Conservation (phyloP, 2,888 invertebrate genomes). For the Ormyrus rosae region DNA sequence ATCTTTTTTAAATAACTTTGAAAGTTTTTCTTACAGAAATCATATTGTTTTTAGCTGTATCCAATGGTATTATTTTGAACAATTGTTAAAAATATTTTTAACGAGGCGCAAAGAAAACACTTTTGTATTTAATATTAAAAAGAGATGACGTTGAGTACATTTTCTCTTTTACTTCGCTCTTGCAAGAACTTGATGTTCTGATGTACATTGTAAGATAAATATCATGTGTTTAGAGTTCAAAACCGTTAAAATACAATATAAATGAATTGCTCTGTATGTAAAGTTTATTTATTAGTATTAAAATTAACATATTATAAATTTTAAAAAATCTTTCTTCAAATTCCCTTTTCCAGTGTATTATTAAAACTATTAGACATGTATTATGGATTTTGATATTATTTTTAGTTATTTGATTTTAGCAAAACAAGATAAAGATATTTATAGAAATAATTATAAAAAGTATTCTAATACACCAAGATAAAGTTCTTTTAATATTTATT, state of each 20-base stretch:
- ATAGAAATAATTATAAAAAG: no score
- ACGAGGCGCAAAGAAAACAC: slow-evolving; percentile 8
- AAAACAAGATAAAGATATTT: not conserved
- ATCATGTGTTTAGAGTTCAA: slow-evolving; percentile 26
- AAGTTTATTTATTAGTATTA: not conserved
- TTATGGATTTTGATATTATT: not conserved
- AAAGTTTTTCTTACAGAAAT: not conserved
- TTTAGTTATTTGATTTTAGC: slow-evolving; percentile 15
- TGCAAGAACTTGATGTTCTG: slow-evolving; percentile 1
- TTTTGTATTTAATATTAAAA: slow-evolving; percentile 38
- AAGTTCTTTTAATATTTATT: no score
- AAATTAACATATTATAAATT: not conserved
- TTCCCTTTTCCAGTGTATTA: slow-evolving; percentile 11
- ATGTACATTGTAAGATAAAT: slow-evolving; percentile 49
- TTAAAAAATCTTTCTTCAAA: not conserved
- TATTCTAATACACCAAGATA: not conserved
- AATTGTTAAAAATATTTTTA: slow-evolving; percentile 34
- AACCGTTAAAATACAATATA: slow-evolving; percentile 27
- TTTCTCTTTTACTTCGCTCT: slow-evolving; percentile 31
- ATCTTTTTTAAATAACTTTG: slow-evolving; percentile 34
- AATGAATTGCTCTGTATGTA: slow-evolving; percentile 24
- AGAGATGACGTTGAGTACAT: slow-evolving; percentile 18
- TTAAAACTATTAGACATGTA: slow-evolving; percentile 12
- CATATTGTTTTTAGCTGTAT: slow-evolving; percentile 36
- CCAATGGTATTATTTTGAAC: slow-evolving; percentile 41